Evolutionary conservation across 2,888 invertebrate species (phyloP).

Genomic region (Lobophora halterata): DNA sequence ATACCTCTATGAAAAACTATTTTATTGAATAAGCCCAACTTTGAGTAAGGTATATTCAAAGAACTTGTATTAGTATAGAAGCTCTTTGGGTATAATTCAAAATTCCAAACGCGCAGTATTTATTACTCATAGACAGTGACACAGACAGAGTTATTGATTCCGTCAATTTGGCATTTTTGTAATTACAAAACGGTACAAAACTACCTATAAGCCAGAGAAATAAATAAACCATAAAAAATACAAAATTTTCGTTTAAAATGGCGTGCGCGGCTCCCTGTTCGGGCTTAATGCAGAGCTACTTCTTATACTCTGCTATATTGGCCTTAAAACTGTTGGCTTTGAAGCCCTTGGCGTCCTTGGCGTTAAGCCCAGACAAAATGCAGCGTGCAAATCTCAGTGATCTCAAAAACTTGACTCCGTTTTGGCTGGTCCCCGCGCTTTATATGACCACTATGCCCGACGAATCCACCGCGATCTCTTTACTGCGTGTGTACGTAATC

Average conservation of each 20-base stretch:
- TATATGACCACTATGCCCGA: constrained; percentile 52
- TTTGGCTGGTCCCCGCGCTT: constrained; percentile 55
- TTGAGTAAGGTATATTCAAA: no score
- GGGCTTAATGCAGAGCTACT: constrained; percentile 32
- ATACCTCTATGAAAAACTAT: no score
- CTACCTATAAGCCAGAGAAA: no score
- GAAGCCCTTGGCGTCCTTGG: constrained; percentile 40
- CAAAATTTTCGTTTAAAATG: constrained; percentile 9
- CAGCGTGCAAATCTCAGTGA: constrained; percentile 50
- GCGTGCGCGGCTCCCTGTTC: constrained; percentile 4
- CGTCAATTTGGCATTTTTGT: no score
- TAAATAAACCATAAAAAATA: not conserved
- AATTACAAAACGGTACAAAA: no score
- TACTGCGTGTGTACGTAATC: constrained; percentile 41
- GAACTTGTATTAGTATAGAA: no score
- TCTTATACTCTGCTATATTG: constrained; percentile 33
- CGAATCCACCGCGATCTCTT: constrained; percentile 30
- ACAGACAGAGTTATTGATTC: no score
- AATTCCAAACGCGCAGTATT: no score
- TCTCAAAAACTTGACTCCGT: constrained; percentile 54
- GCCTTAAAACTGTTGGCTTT: constrained; percentile 39
- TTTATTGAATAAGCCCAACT: no score
- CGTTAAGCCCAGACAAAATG: constrained; percentile 40
- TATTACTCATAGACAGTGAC: no score
- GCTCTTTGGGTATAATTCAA: no score